Evolutionary conservation across 2,888 invertebrate genomes (phyloP).

Genomic region (Agapetus fuscipes): DNA sequence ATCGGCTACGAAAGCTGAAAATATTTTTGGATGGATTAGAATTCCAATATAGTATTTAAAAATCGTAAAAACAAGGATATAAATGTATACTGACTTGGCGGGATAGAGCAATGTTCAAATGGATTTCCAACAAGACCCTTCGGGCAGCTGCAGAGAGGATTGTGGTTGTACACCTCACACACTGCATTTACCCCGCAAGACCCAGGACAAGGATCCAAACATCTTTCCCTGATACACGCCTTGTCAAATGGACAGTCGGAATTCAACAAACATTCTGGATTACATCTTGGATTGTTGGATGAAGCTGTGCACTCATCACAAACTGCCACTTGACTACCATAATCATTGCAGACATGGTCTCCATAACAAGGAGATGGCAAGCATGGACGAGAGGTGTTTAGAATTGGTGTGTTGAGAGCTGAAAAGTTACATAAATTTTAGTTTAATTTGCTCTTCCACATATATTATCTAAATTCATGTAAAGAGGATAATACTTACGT

Average conservation of each 20-base stretch:
- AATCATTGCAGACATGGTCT: conserved; percentile 56
- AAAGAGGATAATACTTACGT: conserved; percentile 31
- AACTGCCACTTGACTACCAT: conserved; percentile 65
- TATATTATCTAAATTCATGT: conserved; percentile 1
- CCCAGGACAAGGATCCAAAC: conserved; percentile 70
- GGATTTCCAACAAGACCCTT: conserved; percentile 64
- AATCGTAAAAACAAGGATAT: not conserved
- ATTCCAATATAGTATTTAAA: conserved; percentile 1
- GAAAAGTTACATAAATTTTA: too few relatives aligned
- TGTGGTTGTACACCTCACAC: conserved; percentile 61
- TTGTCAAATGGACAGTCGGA: conserved; percentile 71
- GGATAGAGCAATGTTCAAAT: conserved; percentile 61
- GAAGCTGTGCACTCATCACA: conserved; percentile 68
- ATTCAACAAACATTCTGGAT: conserved; percentile 74
- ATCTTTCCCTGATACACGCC: conserved; percentile 65
- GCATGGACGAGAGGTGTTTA: conserved; percentile 61
- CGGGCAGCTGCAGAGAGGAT: conserved; percentile 63
- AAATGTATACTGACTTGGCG: conserved; percentile 38
- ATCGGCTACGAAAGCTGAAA: conserved; percentile 34
- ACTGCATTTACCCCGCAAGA: conserved; percentile 67
- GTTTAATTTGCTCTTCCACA: conserved; percentile 22
- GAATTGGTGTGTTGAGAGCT: conserved; percentile 44
- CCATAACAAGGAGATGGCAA: conserved; percentile 69
- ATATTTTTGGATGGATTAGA: conserved; percentile 16
- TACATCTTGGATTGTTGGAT: conserved; percentile 60